Percentiles rank a stretch among this genome's conserved stretches.
These are phyloP conservation scores for Bombus picipes DNA, from an alignment of 1,140 invertebrate species.

Conservation along the genomic window DNA sequence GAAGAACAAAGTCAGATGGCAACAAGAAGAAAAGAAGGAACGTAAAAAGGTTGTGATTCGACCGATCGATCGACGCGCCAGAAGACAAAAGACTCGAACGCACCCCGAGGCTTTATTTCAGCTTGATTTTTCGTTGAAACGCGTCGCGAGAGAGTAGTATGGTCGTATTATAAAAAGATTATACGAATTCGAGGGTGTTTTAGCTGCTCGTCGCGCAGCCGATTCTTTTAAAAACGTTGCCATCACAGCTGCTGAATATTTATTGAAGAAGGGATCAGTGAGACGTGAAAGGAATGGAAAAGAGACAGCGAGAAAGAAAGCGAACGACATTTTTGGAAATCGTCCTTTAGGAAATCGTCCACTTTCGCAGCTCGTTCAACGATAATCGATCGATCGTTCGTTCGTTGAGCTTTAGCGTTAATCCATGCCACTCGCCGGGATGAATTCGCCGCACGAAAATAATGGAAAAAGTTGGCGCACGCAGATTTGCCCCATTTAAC, in stretches of 20 bases:
- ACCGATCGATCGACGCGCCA: background rate
- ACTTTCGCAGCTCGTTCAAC: background rate
- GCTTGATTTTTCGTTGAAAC: conserved; percentile 17
- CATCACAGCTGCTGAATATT: background rate
- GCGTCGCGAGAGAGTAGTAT: background rate
- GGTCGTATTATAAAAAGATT: conserved; percentile 5
- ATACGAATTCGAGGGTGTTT: background rate
- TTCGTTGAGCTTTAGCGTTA: conserved; percentile 1
- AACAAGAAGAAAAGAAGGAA: background rate
- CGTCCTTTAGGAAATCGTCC: background rate
- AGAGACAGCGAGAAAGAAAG: background rate
- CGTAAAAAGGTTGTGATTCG: background rate
- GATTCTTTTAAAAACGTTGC: background rate
- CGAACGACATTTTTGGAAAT: background rate
- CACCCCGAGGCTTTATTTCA: conserved; percentile 5
- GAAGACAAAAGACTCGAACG: conserved; percentile 19
- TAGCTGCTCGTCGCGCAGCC: background rate
- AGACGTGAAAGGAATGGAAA: background rate
- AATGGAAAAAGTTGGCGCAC: conserved; percentile 7
- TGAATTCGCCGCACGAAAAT: conserved; percentile 22
- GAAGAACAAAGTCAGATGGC: background rate
- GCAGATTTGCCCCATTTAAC: conserved; percentile 13
- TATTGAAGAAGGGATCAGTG: background rate
- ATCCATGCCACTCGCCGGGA: conserved; percentile 1
- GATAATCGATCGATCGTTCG: conserved; percentile 10